A percentile compares a stretch with the other conserved stretches of the same genome.
phyloP scores from a whole-genome alignment of 2,113 vertebrate species.

The Aegithalos caudatus region DNA sequence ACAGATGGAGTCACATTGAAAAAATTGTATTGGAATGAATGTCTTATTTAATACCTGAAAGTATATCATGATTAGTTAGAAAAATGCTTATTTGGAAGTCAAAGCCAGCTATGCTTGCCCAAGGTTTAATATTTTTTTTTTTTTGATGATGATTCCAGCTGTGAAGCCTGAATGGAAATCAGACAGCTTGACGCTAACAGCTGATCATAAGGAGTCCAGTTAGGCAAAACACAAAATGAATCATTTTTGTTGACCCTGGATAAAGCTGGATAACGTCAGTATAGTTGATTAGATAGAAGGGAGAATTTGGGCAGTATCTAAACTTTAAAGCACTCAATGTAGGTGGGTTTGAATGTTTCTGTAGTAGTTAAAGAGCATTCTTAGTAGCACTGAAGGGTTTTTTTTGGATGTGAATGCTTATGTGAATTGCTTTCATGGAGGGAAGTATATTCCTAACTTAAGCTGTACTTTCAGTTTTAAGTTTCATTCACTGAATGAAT shows the following conservation, averaged over 20 bases:
- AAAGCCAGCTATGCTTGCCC: background rate
- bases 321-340: background rate
- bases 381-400: background rate
- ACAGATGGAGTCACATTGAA: background rate
- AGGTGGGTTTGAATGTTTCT: background rate
- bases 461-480: background rate
- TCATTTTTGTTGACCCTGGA: slow-evolving; percentile 3
- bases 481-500: background rate
- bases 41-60: background rate
- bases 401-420: background rate
- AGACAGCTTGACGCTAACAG: background rate
- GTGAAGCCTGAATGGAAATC: slow-evolving; percentile 36
- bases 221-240: background rate
- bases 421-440: background rate
- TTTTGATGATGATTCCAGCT: slow-evolving; percentile 10
- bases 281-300: background rate
- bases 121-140: background rate
- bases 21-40: background rate
- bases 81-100: slow-evolving; percentile 26
- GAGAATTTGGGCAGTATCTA: background rate
- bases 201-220: background rate
- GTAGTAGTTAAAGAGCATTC: background rate
- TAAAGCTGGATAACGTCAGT: background rate
- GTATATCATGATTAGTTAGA: background rate
- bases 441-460: background rate